Evolutionary conservation across 1,140 invertebrate genomes (phyloP), one percentile per base, ranked within the genome.

Genomic region (Drosophila saltans): DNA sequence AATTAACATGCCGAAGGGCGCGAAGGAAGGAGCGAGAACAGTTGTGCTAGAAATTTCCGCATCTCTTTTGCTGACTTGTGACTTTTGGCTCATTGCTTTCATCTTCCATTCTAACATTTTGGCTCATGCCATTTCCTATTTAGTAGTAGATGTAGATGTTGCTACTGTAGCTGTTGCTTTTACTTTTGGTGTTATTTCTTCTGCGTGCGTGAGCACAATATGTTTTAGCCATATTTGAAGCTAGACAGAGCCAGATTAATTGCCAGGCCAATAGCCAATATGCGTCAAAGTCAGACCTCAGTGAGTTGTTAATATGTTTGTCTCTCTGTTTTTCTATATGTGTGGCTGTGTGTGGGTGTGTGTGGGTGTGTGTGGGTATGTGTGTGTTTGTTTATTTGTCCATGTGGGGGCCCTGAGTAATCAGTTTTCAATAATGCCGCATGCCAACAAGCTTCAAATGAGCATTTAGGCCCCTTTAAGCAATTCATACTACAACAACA

Each of bases 211-310:
- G 65, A 64, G 43, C 68, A 75, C 76, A 80, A 88, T 82, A 81
- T 82, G 79, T 45, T 76, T 52, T 52, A 26, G 60, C 74, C 73
- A 76, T 76, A 74, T 80, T 86, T 81, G 73, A 16, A 16, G 66
- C 69, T 78, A 57, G 70, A 65, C 74, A 56, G 69, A 78, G 74
- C 65, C 74, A 56, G 76, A 78, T 88, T 88, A 88, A 86, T 86
- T 86, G 72, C 80, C 62, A 65, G 76, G 83, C 81, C 81, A 84
- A 85, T 78, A 85, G 82, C 81, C 81, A 84, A 85, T 78, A 85
- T 84, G 74, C 81, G 81, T 76, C 72, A 66, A 73, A 76, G 67
- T 75, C 69, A 82, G 52, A 64, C 74, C 28, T 66, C 70, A 60
- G 30, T 78, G 55, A 58, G 66, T 84, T 78, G 69, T 78, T 78